phyloP scores from a whole-genome alignment of 2,113 vertebrate genomes.

The Caranx melampygus region DNA sequence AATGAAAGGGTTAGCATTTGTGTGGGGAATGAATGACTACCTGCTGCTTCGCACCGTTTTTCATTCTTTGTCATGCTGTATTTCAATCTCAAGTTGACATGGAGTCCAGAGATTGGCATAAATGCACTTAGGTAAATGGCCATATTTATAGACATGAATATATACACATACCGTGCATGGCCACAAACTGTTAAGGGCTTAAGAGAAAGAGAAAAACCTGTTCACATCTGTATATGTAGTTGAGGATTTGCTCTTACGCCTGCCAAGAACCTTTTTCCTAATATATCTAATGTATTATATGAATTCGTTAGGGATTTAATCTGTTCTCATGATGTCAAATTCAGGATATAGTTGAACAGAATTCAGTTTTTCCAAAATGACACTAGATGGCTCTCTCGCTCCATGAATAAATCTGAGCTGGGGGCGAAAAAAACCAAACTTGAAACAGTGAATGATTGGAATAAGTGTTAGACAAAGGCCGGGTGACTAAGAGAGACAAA shows the following conservation, averaged over 20 bases:
- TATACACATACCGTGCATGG: not conserved
- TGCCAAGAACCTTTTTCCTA: not conserved
- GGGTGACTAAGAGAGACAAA: slow-evolving; percentile 66
- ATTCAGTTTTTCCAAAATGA: slow-evolving; percentile 25
- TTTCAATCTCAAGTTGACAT: slow-evolving; percentile 8
- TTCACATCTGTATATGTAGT: not conserved
- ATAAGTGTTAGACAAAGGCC: slow-evolving; percentile 69
- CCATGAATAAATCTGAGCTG: slow-evolving; percentile 71
- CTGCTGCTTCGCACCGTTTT: slow-evolving; percentile 11
- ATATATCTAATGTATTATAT: not conserved
- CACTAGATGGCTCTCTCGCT: slow-evolving; percentile 87
- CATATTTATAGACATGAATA: not conserved
- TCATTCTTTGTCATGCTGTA: not conserved
- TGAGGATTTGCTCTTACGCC: not conserved
- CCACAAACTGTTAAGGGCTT: not conserved
- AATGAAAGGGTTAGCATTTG: slow-evolving; percentile 5
- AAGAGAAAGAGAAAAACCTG: not conserved
- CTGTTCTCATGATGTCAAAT: not conserved
- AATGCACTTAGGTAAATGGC: not conserved
- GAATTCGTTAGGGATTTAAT: not conserved
- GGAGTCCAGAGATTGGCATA: not conserved
- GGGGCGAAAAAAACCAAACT: slow-evolving; percentile 8
- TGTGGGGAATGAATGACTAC: slow-evolving; percentile 26
- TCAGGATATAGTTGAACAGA: not conserved
- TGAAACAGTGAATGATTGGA: slow-evolving; percentile 52